phyloP scores from a whole-genome alignment of 2,797 vertebrate genomes.

The Momotus momota region DNA sequence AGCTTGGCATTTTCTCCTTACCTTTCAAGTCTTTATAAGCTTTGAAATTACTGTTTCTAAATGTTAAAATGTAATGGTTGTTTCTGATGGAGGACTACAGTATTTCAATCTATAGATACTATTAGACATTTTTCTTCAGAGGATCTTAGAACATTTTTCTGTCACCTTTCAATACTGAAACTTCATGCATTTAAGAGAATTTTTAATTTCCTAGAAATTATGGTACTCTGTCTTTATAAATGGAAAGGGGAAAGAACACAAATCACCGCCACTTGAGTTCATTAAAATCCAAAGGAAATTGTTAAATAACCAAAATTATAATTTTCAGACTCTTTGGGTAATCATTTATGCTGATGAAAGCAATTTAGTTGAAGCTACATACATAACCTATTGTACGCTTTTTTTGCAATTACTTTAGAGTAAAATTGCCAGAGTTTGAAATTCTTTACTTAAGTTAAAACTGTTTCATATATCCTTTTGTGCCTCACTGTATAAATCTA shows the following conservation, averaged over 20 bases:
- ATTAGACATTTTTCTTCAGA: neutral
- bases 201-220: constrained; percentile 3
- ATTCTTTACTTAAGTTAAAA: constrained; percentile 21
- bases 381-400: neutral
- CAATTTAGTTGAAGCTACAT: constrained; percentile 7
- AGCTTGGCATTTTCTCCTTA: neutral
- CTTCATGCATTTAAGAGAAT: neutral
- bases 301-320: constrained; percentile 29
- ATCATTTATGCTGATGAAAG: constrained; percentile 24
- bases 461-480: constrained; percentile 25
- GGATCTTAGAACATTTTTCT: neutral
- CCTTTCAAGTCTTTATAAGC: neutral
- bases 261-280: neutral
- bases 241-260: neutral
- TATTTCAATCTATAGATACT: neutral
- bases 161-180: neutral
- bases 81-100: neutral
- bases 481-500: constrained; percentile 21
- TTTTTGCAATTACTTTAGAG: neutral
- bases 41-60: neutral
- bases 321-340: neutral
- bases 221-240: neutral
- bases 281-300: constrained; percentile 8
- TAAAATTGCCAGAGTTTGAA: neutral
- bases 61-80: neutral